phyloP scores from a whole-genome alignment of 1,140 invertebrate species.

The Leucophenga varia region DNA sequence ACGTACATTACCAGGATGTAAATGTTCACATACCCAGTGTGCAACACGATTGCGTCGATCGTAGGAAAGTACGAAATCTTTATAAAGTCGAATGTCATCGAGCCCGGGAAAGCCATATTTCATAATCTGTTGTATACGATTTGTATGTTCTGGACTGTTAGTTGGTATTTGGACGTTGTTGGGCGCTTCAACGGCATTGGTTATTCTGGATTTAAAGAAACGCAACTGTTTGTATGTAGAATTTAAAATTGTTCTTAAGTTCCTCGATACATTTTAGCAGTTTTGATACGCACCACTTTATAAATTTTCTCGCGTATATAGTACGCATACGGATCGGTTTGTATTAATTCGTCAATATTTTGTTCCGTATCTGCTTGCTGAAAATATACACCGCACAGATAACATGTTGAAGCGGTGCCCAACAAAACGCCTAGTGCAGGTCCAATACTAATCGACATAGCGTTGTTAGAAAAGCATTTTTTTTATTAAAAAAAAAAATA shows the following conservation, averaged over 20 bases:
- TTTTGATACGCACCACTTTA: constrained; percentile 25
- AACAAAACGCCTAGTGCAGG: constrained; percentile 22
- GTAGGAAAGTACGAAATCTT: constrained; percentile 93
- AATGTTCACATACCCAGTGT: constrained; percentile 96
- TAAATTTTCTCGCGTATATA: constrained; percentile 35
- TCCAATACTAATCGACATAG: no score
- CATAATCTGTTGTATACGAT: constrained; percentile 74
- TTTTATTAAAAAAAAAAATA: no score
- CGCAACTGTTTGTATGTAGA: constrained; percentile 26
- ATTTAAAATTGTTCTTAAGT: neutral
- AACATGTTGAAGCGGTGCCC: constrained; percentile 7
- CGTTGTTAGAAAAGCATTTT: no score
- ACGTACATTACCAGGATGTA: constrained; percentile 67
- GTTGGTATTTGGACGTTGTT: neutral
- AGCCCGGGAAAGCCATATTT: constrained; percentile 90
- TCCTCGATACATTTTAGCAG: neutral
- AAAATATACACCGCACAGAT: constrained; percentile 31
- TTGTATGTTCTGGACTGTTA: neutral
- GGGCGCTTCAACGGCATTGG: neutral
- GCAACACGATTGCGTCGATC: constrained; percentile 85
- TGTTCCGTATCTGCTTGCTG: constrained; percentile 29
- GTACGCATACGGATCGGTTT: constrained; percentile 41
- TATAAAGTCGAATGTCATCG: constrained; percentile 82
- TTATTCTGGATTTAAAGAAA: constrained; percentile 14
- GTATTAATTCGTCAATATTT: constrained; percentile 20